phyloP scores from a whole-genome alignment of 2,888 invertebrate genomes.

The Hypsopygia costalis region DNA sequence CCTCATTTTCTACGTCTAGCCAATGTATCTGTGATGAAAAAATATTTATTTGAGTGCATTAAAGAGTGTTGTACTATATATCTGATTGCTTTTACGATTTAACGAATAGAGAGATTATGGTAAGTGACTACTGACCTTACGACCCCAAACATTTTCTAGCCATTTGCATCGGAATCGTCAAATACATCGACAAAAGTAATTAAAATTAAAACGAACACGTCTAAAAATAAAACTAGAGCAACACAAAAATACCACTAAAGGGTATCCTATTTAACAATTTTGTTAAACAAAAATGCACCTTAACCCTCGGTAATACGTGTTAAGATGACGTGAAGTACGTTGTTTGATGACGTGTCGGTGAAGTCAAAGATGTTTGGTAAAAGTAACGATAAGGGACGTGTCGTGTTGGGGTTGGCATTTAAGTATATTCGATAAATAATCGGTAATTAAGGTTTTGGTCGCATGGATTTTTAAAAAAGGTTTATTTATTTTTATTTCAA shows the following conservation, averaged over 20 bases:
- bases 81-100: too few relatives aligned
- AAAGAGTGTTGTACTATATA: too few relatives aligned
- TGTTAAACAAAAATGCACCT: neutral
- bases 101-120: too few relatives aligned
- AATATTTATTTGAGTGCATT: too few relatives aligned
- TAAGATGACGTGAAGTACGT: neutral
- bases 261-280: neutral
- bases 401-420: conserved; percentile 30
- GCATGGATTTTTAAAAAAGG: conserved; percentile 9
- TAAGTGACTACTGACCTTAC: neutral
- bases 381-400: conserved; percentile 23
- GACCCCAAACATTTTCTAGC: neutral
- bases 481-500: conserved; percentile 12
- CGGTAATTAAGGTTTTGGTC: conserved; percentile 18
- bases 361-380: conserved; percentile 25
- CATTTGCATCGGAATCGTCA: conserved; percentile 9
- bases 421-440: conserved; percentile 23
- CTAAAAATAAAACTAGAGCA: conserved; percentile 26
- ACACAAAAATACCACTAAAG: conserved; percentile 9
- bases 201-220: conserved; percentile 20
- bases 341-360: conserved; percentile 19
- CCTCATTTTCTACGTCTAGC: too few relatives aligned
- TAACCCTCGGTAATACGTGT: conserved; percentile 9
- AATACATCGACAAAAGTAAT: conserved; percentile 15
- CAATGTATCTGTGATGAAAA: too few relatives aligned